Evolutionary conservation across 2,113 vertebrate genomes (phyloP).

Genomic region (Aspiorhynchus laticeps): DNA sequence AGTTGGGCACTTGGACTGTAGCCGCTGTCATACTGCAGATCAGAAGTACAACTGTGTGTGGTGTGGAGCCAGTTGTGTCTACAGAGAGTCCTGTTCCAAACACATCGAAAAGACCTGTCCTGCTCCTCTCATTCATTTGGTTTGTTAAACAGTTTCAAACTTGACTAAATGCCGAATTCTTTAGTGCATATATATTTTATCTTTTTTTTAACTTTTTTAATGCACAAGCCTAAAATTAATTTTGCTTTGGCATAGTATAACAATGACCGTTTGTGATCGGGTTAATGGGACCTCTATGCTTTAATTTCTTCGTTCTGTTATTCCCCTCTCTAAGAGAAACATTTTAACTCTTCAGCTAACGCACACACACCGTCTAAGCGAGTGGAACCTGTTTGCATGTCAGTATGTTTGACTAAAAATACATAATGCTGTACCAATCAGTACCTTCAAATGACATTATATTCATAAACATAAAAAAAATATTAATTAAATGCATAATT

Average conservation of each 20-base stretch:
- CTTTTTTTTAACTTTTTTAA: neutral
- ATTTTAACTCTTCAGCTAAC: neutral
- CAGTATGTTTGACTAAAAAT: neutral
- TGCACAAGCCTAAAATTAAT: neutral
- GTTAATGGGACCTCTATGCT: neutral
- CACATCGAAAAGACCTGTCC: slow-evolving; percentile 86
- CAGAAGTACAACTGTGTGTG: slow-evolving; percentile 90
- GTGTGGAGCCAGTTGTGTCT: slow-evolving; percentile 88
- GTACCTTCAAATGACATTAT: no score
- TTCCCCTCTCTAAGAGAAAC: neutral
- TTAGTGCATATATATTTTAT: neutral
- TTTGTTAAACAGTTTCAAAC: slow-evolving; percentile 68
- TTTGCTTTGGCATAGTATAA: neutral
- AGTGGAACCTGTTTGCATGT: neutral
- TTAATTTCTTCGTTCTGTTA: neutral
- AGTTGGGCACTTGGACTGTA: slow-evolving; percentile 91
- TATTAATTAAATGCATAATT: neutral
- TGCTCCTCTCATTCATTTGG: slow-evolving; percentile 87
- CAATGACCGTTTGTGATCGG: neutral
- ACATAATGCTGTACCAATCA: neutral
- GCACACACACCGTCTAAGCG: neutral
- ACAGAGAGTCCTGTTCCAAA: slow-evolving; percentile 81
- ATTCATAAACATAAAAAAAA: no score
- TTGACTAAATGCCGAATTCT: neutral
- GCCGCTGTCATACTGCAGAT: slow-evolving; percentile 90